These are phyloP conservation scores for Eospalax fontanierii DNA, from an alignment of 2,797 vertebrate species.

Conservation along the genomic window DNA sequence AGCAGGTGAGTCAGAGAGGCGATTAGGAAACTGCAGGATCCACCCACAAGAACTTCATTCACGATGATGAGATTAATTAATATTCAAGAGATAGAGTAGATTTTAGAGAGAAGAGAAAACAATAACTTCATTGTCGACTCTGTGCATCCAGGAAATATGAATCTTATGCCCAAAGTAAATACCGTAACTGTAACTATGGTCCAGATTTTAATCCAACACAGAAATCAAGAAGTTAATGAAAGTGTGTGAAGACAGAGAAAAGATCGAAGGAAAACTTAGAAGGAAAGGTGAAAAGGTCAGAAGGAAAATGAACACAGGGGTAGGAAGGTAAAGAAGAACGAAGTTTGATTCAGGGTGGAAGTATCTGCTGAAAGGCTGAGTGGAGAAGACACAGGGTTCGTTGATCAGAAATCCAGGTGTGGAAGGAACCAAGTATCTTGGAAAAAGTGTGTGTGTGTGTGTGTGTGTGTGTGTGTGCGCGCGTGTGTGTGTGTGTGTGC, in stretches of 20 bases:
- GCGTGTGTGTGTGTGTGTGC: too few species aligned
- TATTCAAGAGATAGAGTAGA: neutral
- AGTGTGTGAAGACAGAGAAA: neutral
- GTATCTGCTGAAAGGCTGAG: neutral
- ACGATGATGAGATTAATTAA: neutral
- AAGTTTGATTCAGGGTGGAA: neutral
- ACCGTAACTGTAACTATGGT: neutral
- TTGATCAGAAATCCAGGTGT: neutral
- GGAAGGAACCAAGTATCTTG: neutral
- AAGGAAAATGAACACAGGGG: neutral
- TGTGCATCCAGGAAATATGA: neutral
- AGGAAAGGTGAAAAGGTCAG: neutral
- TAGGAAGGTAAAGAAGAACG: neutral
- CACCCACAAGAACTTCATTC: neutral
- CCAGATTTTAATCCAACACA: neutral
- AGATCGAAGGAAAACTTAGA: neutral
- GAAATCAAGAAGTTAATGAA: conserved; percentile 51
- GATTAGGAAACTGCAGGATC: neutral
- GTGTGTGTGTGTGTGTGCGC: too few species aligned
- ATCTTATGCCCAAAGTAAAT: neutral
- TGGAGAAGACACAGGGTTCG: neutral
- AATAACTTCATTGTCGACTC: conserved; percentile 19
- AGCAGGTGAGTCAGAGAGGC: neutral
- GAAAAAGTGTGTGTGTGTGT: too few species aligned
- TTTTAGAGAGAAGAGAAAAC: neutral